These are phyloP conservation scores for Priocnemis perturbator DNA, from an alignment of 2,888 invertebrate genomes.

Conservation along the genomic window DNA sequence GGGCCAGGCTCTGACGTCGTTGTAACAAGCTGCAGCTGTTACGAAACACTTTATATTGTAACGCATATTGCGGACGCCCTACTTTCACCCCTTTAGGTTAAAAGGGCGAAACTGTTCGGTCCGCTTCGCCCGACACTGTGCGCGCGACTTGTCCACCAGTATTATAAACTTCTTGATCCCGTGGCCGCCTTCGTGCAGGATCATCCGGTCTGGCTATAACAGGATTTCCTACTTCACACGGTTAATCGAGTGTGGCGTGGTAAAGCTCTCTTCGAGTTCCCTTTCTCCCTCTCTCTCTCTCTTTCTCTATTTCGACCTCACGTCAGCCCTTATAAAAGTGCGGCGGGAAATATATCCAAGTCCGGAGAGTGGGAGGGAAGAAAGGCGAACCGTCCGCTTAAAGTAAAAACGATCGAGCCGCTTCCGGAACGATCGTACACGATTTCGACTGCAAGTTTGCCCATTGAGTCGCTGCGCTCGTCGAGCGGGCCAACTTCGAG, in stretches of 20 bases:
- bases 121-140: no score
- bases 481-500: not conserved
- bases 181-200: not conserved
- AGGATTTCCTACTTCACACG: slow-evolving; percentile 6
- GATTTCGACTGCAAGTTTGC: slow-evolving; percentile 3
- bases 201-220: slow-evolving; percentile 11
- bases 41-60: no score
- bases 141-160: not conserved
- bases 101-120: no score
- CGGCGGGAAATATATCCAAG: not conserved
- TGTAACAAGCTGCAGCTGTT: no score
- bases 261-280: not conserved
- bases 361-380: not conserved
- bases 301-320: no score
- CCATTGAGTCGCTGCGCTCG: no score
- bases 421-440: not conserved
- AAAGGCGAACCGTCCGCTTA: not conserved
- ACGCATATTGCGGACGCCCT: no score
- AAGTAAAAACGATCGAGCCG: slow-evolving; percentile 3
- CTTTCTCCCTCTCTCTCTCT: no score
- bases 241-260: slow-evolving; percentile 4
- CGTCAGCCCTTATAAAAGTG: slow-evolving; percentile 1
- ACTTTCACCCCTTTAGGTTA: no score
- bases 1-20: no score
- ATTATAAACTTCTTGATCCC: slow-evolving; percentile 5